Percentiles rank a stretch among this genome's conserved stretches.
Evolutionary conservation across 1,140 invertebrate species (phyloP).

Genomic region (Daktulosphaira vitifoliae): DNA sequence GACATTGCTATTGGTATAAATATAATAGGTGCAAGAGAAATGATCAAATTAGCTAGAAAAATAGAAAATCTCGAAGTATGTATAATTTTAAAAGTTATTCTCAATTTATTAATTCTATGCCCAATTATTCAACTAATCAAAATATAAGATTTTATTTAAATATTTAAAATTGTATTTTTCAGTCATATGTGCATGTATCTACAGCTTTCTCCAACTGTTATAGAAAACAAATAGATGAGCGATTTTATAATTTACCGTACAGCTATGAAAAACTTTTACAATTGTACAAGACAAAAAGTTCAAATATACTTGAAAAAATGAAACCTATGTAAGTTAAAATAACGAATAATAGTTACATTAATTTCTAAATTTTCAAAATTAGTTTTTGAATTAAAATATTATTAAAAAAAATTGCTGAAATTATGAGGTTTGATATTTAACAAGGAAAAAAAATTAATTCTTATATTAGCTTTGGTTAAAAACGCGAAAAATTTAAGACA

Average conservation of each 20-base stretch:
- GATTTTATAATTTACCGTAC: conserved; percentile 57
- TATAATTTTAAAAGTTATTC: not conserved
- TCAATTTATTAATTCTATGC: too few relatives aligned
- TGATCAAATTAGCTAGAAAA: conserved; percentile 55
- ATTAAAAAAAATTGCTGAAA: too few relatives aligned
- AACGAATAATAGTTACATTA: too few relatives aligned
- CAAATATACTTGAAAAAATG: conserved; percentile 46
- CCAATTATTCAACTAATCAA: too few relatives aligned
- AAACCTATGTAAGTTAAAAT: conserved; percentile 44
- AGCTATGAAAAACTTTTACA: conserved; percentile 53
- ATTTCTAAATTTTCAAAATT: too few relatives aligned
- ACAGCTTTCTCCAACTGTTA: conserved; percentile 57
- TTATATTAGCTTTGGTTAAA: too few relatives aligned
- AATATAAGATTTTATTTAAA: too few relatives aligned
- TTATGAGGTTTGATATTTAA: too few relatives aligned
- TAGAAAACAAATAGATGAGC: conserved; percentile 50
- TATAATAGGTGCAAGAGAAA: conserved; percentile 55
- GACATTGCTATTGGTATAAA: conserved; percentile 57
- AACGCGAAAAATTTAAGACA: too few relatives aligned
- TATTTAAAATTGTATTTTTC: conserved; percentile 8
- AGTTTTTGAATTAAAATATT: too few relatives aligned
- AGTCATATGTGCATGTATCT: conserved; percentile 56
- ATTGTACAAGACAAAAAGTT: conserved; percentile 47
- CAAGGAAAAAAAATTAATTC: too few relatives aligned
- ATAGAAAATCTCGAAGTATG: conserved; percentile 55